These are phyloP conservation scores for Drosophila pallidifrons DNA, from an alignment of 1,140 invertebrate species.

Conservation along the genomic window DNA sequence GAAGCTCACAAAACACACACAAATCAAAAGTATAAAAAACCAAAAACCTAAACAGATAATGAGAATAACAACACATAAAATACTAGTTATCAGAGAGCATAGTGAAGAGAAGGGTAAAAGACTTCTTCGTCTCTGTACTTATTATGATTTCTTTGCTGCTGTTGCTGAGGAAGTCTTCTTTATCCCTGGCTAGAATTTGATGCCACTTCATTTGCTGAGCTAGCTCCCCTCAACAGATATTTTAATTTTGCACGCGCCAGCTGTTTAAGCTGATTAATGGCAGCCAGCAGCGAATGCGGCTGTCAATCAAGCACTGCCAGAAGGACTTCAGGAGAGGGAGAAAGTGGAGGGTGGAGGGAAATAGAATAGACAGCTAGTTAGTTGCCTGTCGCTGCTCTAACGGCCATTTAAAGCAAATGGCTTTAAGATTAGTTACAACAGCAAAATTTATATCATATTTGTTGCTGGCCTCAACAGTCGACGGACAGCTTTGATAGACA, in stretches of 20 bases:
- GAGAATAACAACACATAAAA: background rate
- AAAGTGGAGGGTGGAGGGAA: background rate
- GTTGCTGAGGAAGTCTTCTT: background rate
- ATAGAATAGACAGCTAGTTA: conserved; percentile 57
- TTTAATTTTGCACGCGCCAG: conserved; percentile 69
- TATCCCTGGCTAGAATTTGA: conserved; percentile 28
- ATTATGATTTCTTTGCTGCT: background rate
- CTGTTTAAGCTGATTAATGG: conserved; percentile 71
- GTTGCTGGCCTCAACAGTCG: conserved; percentile 6
- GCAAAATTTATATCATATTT: conserved; percentile 8
- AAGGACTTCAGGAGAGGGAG: conserved; percentile 13
- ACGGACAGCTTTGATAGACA: conserved; percentile 12
- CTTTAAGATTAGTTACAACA: conserved; percentile 51
- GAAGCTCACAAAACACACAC: conserved; percentile 15
- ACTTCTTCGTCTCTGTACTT: background rate
- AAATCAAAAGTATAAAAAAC: conserved; percentile 24
- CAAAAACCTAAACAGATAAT: conserved; percentile 6
- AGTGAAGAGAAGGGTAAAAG: background rate
- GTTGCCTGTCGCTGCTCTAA: conserved; percentile 45
- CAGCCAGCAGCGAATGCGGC: conserved; percentile 57
- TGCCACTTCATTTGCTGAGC: conserved; percentile 49
- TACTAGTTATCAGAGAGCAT: background rate
- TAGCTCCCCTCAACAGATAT: conserved; percentile 33
- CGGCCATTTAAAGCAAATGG: conserved; percentile 58
- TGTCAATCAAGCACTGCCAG: conserved; percentile 60